These are phyloP conservation scores for Drosophila seguyi DNA, from an alignment of 1,140 invertebrate species.

Conservation along the genomic window DNA sequence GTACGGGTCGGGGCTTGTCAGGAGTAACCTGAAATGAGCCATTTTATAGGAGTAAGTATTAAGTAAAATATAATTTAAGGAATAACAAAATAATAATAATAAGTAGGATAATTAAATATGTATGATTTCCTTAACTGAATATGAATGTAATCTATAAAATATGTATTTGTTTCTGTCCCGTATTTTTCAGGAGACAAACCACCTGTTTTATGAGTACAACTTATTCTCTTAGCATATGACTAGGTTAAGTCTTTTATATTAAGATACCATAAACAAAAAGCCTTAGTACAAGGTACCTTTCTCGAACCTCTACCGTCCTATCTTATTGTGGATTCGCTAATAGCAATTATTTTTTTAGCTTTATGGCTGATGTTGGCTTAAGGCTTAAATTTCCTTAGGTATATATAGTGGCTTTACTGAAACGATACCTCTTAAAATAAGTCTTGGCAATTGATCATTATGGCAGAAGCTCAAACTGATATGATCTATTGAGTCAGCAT, in stretches of 20 bases:
- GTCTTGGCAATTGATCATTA: neutral
- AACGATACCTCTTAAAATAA: neutral
- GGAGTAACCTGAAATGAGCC: slow-evolving; percentile 56
- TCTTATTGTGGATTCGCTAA: neutral
- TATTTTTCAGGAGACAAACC: neutral
- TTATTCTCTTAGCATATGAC: neutral
- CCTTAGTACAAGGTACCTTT: neutral
- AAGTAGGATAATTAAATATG: too few species aligned
- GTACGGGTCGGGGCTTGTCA: slow-evolving; percentile 70
- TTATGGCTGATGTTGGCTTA: too few species aligned
- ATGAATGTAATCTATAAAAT: neutral
- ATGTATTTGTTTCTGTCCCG: neutral
- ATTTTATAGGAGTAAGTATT: neutral
- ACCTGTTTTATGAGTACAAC: neutral
- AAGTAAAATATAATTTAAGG: too few species aligned
- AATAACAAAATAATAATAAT: too few species aligned
- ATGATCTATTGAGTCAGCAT: neutral
- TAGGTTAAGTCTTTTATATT: neutral
- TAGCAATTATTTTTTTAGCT: neutral
- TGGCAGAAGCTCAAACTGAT: neutral
- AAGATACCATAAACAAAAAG: too few species aligned
- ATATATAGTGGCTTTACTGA: neutral
- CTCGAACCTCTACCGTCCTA: neutral
- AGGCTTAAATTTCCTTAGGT: neutral
- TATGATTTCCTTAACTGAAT: too few species aligned